Base-by-base conservation (phyloP, 2,113 vertebrate genomes). In the Cromileptes altivelis region DNA sequence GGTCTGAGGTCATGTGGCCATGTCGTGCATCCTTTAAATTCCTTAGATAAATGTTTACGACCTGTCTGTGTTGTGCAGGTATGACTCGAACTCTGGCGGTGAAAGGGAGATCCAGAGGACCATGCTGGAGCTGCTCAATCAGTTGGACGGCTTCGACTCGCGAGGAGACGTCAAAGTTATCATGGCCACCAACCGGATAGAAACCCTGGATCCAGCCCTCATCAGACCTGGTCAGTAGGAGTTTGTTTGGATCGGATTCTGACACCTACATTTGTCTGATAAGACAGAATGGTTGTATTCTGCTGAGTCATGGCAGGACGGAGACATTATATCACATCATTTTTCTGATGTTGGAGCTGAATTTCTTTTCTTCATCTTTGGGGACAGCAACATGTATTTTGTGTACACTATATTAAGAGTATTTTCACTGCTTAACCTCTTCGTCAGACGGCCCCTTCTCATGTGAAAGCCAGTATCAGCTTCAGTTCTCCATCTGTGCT, bases 161-260 rank as follows among this genome's bases (percentile, higher is more conserved):
- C 92, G 98, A 8, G 98, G 98, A 3, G 98, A 99, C 0, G 98
- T 99, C 1, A 99, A 99, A 94, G 98, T 99, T 14, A 99, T 99
- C 87, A 99, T 99, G 98, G 98, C 98, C 63, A 99, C 98, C 50
- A 99, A 99, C 86, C 95, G 98, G 85, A 99, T 99, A 95, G 98
- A 99, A 91, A 99, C 98, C 0, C 88, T 99, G 82, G 98, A 99
- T 77, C 98, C 98, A 0, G 98, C 98, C 11, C 96, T 99, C 84
- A 99, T 99, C 93, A 96, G 98, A 91, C 98, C 98, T 90, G 98
- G 98, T 99, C 85, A 79, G 75, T 84, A 10, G 55, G 1, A 33
- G 21, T 53, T 55, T 23, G 64, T 37, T 10, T 33, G 9, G 10
- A 4, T 18, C 23, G 13, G 53, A 13, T 2, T 47, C 40, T 19